Base-by-base conservation (phyloP, 2,113 vertebrate genomes). In the Poecilia latipinna region DNA sequence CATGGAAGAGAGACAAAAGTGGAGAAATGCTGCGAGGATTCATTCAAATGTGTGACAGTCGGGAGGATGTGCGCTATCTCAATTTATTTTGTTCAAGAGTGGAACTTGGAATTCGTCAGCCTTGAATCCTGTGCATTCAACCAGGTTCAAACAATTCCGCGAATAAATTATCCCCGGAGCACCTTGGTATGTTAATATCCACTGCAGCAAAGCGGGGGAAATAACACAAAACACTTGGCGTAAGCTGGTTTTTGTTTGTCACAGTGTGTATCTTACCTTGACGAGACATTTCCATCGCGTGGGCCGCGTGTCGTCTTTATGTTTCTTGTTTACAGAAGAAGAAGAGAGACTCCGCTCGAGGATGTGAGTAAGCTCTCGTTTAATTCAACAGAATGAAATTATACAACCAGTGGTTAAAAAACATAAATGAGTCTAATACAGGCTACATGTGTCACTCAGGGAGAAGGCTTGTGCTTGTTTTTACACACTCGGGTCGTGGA, bases 391-490 rank as follows among this genome's bases (percentile, higher is more conserved):
- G 63, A 90, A 90, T 89, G 63, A 93, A 91, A 89, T 88, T 61
- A 89, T 91, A 93, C 93, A 93, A 90, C 83, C 80, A 89, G 86
- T 85, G 86, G 82, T 89, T 87, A 75, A 88, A 42, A 91, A 86
- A 86, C 75, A 79, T 83, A 88, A 86, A 71, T 62, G 68, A 86
- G 66, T 88, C 73, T 73, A 74, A 79, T 78, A 79, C 81, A 83
- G 82, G 78, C 78, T 91, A 85, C 84, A 86, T 81, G 71, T 72
- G 79, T 90, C 79, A 90, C 78, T 77, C 31, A 72, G 63, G 77
- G 82, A 78, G 86, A 86, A 85, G 82, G 70, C 75, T 91, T 93
- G 92, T 93, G 92, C 91, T 93, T 93, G 83, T 90, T 87, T 89
- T 89, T 83, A 89, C 85, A 89, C 85, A 85, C 77, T 81, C 31